These are phyloP conservation scores for Callopanchax toddi DNA, from an alignment of 2,113 vertebrate species.

Conservation along the genomic window DNA sequence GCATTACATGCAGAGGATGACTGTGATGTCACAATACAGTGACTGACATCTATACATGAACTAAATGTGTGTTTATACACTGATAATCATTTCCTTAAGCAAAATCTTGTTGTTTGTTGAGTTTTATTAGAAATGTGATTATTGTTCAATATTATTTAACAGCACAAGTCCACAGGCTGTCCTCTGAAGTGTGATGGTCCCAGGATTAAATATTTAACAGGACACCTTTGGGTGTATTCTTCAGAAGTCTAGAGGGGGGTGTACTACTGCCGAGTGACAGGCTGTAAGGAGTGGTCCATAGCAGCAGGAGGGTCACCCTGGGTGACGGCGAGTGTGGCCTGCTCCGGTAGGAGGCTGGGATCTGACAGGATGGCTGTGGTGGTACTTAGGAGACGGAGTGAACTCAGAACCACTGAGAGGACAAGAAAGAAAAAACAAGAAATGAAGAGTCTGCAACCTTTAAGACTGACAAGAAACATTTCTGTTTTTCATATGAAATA, in stretches of 20 bases:
- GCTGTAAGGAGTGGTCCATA: conserved; percentile 71
- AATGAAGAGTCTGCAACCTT: neutral
- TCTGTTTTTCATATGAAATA: too few species aligned
- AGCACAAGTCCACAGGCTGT: neutral
- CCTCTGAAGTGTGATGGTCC: neutral
- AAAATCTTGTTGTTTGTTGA: conserved; percentile 6
- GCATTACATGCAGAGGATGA: too few species aligned
- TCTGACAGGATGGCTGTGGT: conserved; percentile 92
- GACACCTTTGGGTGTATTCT: conserved; percentile 13
- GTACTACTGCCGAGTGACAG: conserved; percentile 31
- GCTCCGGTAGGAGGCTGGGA: conserved; percentile 87
- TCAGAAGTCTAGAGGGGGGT: conserved; percentile 31
- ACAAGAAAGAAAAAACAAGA: conserved; percentile 5
- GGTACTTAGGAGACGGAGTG: conserved; percentile 92
- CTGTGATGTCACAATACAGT: too few species aligned
- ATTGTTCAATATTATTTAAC: conserved; percentile 4
- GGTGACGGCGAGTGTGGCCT: conserved; percentile 86
- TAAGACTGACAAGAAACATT: too few species aligned
- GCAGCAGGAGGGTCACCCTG: conserved; percentile 58
- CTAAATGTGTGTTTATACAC: too few species aligned
- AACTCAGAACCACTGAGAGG: conserved; percentile 87
- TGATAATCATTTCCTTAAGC: too few species aligned
- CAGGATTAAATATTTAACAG: neutral
- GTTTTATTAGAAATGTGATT: conserved; percentile 29
- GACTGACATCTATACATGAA: too few species aligned